Conservation (phyloP, 2,888 invertebrate genomes). For the Operophtera brumata region DNA sequence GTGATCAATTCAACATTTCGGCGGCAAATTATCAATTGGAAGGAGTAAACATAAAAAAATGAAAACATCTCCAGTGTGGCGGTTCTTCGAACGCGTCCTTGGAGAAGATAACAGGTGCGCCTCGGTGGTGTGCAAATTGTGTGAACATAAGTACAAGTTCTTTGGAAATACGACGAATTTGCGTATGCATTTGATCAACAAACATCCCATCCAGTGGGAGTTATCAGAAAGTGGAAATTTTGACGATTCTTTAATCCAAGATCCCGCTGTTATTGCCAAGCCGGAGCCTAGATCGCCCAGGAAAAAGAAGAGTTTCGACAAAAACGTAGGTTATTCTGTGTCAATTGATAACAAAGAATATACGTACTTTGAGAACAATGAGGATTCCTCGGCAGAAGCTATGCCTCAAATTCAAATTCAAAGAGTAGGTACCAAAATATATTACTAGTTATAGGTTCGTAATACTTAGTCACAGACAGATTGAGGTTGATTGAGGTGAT, state of each 20-base stretch:
- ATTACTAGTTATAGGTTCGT: too few species aligned
- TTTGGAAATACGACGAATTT: conserved; percentile 75
- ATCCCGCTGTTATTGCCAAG: conserved; percentile 19
- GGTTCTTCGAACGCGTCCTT: conserved; percentile 68
- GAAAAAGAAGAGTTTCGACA: conserved; percentile 57
- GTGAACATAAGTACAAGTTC: conserved; percentile 71
- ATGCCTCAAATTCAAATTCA: conserved; percentile 68
- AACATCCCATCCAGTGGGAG: conserved; percentile 76
- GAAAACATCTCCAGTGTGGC: conserved; percentile 62
- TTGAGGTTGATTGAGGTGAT: too few species aligned
- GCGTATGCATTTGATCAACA: conserved; percentile 65
- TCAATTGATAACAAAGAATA: conserved; percentile 62
- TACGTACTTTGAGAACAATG: conserved; percentile 59
- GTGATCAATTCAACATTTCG: conserved; percentile 39
- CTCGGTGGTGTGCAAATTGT: conserved; percentile 72
- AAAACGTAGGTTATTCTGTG: conserved; percentile 71
- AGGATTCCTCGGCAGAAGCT: conserved; percentile 42
- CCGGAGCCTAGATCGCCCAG: conserved; percentile 40
- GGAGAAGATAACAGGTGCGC: conserved; percentile 58
- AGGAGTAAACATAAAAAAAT: conserved; percentile 65
- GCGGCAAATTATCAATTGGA: conserved; percentile 53
- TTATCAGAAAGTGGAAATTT: conserved; percentile 61
- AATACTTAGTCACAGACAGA: too few species aligned
- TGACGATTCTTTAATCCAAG: conserved; percentile 53
- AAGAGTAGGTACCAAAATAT: conserved; percentile 54